These are phyloP conservation scores for Cerastis leucographa DNA, from an alignment of 2,888 invertebrate genomes.

Conservation along the genomic window DNA sequence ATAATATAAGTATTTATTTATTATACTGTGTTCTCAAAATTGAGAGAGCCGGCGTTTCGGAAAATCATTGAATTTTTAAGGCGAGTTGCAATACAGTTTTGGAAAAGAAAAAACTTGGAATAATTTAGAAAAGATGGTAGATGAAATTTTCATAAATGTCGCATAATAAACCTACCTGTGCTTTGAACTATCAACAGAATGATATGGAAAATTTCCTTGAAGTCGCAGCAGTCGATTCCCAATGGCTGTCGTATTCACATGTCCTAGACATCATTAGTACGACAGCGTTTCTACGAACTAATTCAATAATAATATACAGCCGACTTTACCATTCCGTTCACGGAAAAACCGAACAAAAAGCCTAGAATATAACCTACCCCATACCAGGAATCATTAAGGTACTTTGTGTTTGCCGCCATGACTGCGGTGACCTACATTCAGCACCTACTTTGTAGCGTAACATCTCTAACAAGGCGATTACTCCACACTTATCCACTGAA, in stretches of 20 bases:
- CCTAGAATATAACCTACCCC: constrained; percentile 12
- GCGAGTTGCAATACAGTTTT: background rate
- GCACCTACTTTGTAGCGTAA: constrained; percentile 41
- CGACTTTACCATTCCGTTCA: constrained; percentile 15
- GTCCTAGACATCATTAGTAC: background rate
- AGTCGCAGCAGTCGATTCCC: background rate
- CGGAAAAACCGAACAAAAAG: constrained; percentile 20
- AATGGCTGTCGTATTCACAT: background rate
- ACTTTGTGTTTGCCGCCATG: constrained; percentile 27
- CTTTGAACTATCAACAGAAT: background rate
- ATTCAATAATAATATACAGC: constrained; percentile 9
- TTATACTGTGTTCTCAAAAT: background rate
- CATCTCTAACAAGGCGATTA: constrained; percentile 58
- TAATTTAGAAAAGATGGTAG: background rate
- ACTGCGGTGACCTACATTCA: constrained; percentile 48
- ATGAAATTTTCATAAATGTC: background rate
- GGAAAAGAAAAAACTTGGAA: background rate
- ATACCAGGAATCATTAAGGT: constrained; percentile 52
- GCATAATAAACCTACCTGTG: background rate
- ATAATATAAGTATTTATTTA: constrained; percentile 3
- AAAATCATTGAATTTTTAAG: background rate
- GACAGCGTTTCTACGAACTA: constrained; percentile 24
- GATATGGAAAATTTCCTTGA: background rate
- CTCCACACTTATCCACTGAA: constrained; percentile 61
- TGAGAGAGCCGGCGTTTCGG: background rate